Evolutionary conservation across 1,140 invertebrate species (phyloP), one percentile per base, ranked within the genome.

Genomic region (Mamestra configurata): DNA sequence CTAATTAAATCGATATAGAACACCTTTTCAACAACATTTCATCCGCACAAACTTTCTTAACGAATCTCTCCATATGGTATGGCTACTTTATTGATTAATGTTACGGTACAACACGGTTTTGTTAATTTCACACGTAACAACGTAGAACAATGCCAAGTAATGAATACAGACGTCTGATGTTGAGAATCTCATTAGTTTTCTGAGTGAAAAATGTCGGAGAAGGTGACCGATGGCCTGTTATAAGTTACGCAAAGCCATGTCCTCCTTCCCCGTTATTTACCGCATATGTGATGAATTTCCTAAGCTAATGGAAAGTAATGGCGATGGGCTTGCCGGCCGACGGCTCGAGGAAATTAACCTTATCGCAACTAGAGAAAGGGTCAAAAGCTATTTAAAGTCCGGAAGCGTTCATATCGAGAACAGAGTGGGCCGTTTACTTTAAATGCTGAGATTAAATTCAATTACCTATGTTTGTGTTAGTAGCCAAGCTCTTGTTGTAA

Each of bases 181-280:
- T 79, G 61, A 80, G 57, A 82, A 75, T 79, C 76, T 87, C 80
- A 81, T 87, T 87, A 87, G 82, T 53, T 24, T 79, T 37, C 27
- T 55, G 37, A 79, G 64, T 85, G 76, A 79, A 81, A 84, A 83
- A 84, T 84, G 79, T 77, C 59, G 24, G 31, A 51, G 73, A 10
- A 59, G 68, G 79, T 82, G 81, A 84, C 77, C 70, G 81, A 87
- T 84, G 80, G 11, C 55, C 66, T 20, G 77, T 53, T 66, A 80
- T 83, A 83, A 37, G 79, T 83, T 24, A 71, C 49, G 57, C 35
- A 49, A 70, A 24, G 18, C 24, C 59, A 71, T 20, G 59, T 66
- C 61, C 80, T 66, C 78, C 75, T 79, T 68, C 76, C 71, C 75
- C 77, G 64, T 83, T 83, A 79, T 76, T 82, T 77, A 71, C 78